These are phyloP conservation scores for Conus ventricosus DNA, from an alignment of 1,140 invertebrate species.

Conservation along the genomic window DNA sequence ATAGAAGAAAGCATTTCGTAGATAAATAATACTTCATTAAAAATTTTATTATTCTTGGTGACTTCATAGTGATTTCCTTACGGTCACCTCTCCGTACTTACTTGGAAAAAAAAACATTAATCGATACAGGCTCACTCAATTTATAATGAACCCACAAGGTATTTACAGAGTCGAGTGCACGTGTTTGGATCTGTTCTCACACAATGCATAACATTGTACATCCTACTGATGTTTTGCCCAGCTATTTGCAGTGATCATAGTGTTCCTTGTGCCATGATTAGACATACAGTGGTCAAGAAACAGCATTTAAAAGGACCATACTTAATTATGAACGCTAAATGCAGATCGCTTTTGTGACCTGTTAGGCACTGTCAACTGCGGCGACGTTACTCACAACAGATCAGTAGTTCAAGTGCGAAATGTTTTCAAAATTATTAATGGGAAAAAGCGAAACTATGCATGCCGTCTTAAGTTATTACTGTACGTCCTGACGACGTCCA, in stretches of 20 bases:
- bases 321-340: not conserved
- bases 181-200: not conserved
- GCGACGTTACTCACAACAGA: too few species aligned
- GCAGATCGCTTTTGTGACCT: not conserved
- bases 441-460: not conserved
- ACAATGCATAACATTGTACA: not conserved
- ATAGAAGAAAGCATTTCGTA: not conserved
- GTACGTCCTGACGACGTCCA: not conserved
- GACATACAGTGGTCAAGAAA: not conserved
- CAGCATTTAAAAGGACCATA: not conserved
- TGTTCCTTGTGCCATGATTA: not conserved
- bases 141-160: not conserved
- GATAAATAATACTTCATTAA: not conserved
- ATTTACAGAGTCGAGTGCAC: not conserved
- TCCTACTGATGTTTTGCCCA: not conserved
- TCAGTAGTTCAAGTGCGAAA: too few species aligned
- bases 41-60: constrained; percentile 15
- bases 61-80: not conserved
- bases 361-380: too few species aligned
- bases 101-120: not conserved
- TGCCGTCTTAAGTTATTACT: not conserved
- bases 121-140: not conserved
- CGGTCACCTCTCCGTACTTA: not conserved
- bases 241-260: not conserved
- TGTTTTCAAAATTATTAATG: too few species aligned